Evolutionary conservation across 2,113 vertebrate species (phyloP), one percentile per base, ranked within the genome.

Genomic region (Scolopax mira): DNA sequence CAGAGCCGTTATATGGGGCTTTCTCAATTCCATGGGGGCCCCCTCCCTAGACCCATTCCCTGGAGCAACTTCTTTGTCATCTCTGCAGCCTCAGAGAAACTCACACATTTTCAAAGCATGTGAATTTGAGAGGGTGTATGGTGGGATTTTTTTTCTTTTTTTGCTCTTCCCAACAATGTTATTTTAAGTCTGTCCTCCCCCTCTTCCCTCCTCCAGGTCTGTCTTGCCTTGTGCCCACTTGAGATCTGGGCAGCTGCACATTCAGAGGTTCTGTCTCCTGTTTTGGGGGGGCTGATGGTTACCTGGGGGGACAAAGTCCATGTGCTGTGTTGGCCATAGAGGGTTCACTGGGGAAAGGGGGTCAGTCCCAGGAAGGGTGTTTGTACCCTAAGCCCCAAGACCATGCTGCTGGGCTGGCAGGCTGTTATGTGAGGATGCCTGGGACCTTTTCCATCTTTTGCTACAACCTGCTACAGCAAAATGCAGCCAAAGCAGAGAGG

Each of bases 341-440:
- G 54, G 11, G 16, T 2, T 78, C 79, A 24, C n/a, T 3, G 0
- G 15, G 27, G 25, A 39, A 14, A 0, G 0, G 12, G 15, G 7
- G 14, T 9, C 71, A 52, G 58, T 4, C 21, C 37, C 22, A 46
- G 49, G 6, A 44, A 73, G 24, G 37, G 18, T 58, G 8, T 58
- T 46, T 70, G 18, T 8, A 51, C 19, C n/a, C 37, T 19, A 33
- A 41, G 9, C 44, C 21, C 31, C 21, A 60, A 27, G 37, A 39
- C 42, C 3, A 4, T 13, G 8, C 25, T 72, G 48, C 24, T 55
- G 64, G 28, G 24, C 21, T 49, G 52, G 28, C 28, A 57, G 46
- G 52, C 18, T 51, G 35, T 49, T 60, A 7, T 0, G 0, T 19
- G 57, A 44, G 18, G 39, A 44, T 4, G 42, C 41, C 37, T 22